phyloP scores from a whole-genome alignment of 2,797 vertebrate species.

The Eupleurogrammus muticus region DNA sequence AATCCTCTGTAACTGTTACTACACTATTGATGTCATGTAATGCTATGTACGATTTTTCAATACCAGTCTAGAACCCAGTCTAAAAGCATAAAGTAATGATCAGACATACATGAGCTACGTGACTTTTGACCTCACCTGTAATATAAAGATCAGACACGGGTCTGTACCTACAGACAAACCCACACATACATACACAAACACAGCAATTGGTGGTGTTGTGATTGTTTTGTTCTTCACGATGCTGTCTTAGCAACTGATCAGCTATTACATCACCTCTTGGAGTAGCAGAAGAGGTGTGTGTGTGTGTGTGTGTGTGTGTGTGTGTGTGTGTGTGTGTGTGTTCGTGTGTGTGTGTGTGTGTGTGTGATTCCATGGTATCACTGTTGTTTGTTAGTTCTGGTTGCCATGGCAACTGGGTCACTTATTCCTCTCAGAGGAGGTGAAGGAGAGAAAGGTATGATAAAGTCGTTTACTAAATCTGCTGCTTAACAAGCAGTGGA shows the following conservation, averaged over 20 bases:
- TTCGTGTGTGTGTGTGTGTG: no score
- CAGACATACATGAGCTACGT: no score
- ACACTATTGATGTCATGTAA: no score
- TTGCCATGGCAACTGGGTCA: conserved; percentile 87
- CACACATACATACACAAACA: neutral
- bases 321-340: neutral
- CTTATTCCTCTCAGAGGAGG: conserved; percentile 77
- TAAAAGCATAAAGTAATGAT: no score
- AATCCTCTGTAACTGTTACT: no score
- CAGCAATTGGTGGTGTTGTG: neutral
- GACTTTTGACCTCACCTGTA: no score
- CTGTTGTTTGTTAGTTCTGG: conserved; percentile 91
- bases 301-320: conserved; percentile 1
- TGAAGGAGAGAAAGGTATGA: conserved; percentile 76
- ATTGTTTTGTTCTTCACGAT: neutral
- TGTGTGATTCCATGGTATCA: conserved; percentile 91
- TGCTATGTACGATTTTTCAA: no score
- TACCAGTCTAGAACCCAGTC: no score
- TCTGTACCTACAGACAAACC: neutral
- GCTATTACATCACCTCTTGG: neutral
- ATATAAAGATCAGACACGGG: no score
- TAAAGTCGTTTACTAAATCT: conserved; percentile 5
- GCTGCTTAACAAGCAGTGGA: neutral
- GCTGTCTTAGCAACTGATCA: no score
- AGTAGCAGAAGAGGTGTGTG: conserved; percentile 13